Percentiles rank a stretch among this genome's conserved stretches.
These are phyloP conservation scores for Danio jaintianensis DNA, from an alignment of 2,797 vertebrate genomes.

Conservation along the genomic window DNA sequence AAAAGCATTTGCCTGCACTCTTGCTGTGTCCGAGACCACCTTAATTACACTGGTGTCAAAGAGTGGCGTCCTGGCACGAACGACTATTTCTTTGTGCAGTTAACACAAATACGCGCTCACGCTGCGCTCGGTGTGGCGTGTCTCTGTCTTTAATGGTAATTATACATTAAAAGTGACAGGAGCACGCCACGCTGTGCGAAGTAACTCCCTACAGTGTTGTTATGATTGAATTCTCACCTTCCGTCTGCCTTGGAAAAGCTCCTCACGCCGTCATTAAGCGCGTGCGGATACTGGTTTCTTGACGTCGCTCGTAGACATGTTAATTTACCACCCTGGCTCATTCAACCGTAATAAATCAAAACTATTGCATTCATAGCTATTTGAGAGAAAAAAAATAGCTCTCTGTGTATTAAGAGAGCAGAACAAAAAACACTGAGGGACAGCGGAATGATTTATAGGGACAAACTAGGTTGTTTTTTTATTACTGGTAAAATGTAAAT, in stretches of 20 bases:
- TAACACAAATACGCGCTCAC: conserved; percentile 16
- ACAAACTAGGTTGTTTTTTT: conserved; percentile 1
- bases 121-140: conserved; percentile 2
- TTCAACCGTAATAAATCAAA: conserved; percentile 32
- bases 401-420: neutral
- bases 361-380: conserved; percentile 1
- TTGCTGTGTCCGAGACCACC: conserved; percentile 2
- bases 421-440: neutral
- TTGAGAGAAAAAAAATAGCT: neutral
- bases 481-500: neutral
- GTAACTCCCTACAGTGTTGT: conserved; percentile 43
- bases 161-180: conserved; percentile 44
- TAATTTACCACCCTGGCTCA: conserved; percentile 38
- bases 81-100: conserved; percentile 22
- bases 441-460: neutral
- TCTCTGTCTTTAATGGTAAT: conserved; percentile 47
- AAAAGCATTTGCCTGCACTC: conserved; percentile 56
- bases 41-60: conserved; percentile 35
- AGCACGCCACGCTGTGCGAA: conserved; percentile 22
- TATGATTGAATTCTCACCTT: conserved; percentile 55
- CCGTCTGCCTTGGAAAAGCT: conserved; percentile 5
- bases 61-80: neutral
- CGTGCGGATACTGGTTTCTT: conserved; percentile 16
- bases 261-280: conserved; percentile 24
- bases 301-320: conserved; percentile 29